Percentiles rank a stretch among this genome's conserved stretches.
phyloP scores from a whole-genome alignment of 2,113 vertebrate species.

The Aramus guarauna region DNA sequence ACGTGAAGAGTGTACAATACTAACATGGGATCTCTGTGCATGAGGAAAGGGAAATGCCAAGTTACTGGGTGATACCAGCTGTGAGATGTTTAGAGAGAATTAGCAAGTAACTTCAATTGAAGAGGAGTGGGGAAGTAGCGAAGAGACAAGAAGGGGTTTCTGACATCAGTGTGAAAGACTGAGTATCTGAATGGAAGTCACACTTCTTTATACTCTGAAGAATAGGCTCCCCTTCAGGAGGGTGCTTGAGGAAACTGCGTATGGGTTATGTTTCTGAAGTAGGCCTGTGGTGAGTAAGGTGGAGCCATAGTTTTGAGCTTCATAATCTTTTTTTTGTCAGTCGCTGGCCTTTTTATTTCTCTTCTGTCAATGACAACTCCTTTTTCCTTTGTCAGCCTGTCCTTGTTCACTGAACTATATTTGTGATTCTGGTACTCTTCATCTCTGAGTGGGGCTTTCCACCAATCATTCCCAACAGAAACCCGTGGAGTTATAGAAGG shows the following conservation, averaged over 20 bases:
- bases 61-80: not conserved
- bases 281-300: not conserved
- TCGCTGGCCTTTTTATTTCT: not conserved
- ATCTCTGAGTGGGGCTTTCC: not conserved
- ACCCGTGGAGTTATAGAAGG: not conserved
- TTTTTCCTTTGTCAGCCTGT: not conserved
- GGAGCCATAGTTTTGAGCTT: not conserved
- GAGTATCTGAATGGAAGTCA: not conserved
- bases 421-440: not conserved
- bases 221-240: not conserved
- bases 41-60: not conserved
- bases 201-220: not conserved
- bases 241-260: not conserved
- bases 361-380: not conserved
- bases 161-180: not conserved
- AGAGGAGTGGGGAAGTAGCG: not conserved
- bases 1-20: not conserved
- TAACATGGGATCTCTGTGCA: slow-evolving; percentile 1
- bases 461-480: not conserved
- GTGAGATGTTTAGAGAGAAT: not conserved
- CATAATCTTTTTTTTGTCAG: not conserved
- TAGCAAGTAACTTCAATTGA: not conserved
- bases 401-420: not conserved
- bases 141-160: not conserved
- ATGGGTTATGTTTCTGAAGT: not conserved